Percentiles rank a stretch among this genome's conserved stretches.
Conservation (phyloP, 2,797 vertebrate genomes). For the Sternotherus odoratus region DNA sequence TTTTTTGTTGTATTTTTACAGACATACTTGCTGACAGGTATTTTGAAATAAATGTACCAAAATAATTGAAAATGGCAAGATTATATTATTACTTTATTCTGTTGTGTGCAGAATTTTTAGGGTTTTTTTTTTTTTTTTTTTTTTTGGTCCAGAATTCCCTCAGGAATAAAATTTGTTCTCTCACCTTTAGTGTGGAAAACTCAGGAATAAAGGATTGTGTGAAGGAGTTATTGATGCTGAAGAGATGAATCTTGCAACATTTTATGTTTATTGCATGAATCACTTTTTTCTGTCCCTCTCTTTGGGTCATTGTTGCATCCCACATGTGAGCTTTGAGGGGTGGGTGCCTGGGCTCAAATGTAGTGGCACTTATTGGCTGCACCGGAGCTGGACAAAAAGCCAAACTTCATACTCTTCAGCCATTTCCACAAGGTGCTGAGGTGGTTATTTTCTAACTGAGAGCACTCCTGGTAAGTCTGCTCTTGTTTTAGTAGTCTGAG, state of each 20-base stretch:
- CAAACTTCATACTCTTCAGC: background rate
- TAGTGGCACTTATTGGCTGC: background rate
- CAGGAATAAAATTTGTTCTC: background rate
- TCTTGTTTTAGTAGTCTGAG: background rate
- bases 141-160: background rate
- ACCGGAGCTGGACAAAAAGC: background rate
- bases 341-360: background rate
- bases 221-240: background rate
- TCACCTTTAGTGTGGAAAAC: background rate
- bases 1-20: background rate
- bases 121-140: background rate
- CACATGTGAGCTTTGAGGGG: background rate
- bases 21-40: background rate
- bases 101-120: background rate
- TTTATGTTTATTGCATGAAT: conserved; percentile 21
- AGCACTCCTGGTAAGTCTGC: background rate
- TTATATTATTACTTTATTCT: background rate
- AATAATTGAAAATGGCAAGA: background rate
- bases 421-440: background rate
- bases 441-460: background rate
- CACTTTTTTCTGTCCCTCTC: background rate
- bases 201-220: background rate
- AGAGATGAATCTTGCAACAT: background rate
- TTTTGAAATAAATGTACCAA: background rate
- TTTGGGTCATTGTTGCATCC: background rate